Percentiles rank a stretch among this genome's conserved stretches.
Conservation (phyloP, 2,888 invertebrate species). For the Trichacis sp. region DNA sequence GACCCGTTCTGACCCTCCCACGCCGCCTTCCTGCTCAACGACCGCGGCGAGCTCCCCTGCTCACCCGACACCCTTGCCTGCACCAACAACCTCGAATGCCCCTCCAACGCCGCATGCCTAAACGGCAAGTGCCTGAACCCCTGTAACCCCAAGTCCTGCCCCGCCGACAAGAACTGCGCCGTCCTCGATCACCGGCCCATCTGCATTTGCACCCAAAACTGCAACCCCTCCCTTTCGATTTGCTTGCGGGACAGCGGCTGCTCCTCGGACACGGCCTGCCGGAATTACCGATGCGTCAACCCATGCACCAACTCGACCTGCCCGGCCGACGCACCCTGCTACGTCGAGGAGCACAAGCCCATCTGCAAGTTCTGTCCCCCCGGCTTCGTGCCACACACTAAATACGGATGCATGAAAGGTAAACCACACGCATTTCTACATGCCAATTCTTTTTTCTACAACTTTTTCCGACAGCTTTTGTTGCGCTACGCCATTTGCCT, state of each 20-base stretch:
- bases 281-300: constrained; percentile 90
- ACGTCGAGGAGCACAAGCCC: constrained; percentile 94
- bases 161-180: constrained; percentile 87
- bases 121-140: constrained; percentile 89
- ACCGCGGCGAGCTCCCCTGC: constrained; percentile 87
- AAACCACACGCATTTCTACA: constrained; percentile 70
- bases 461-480: constrained; percentile 1
- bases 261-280: constrained; percentile 85
- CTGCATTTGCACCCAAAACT: constrained; percentile 89
- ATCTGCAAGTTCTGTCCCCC: constrained; percentile 96
- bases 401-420: constrained; percentile 97
- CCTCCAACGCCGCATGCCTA: constrained; percentile 86
- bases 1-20: constrained; percentile 90
- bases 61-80: constrained; percentile 87
- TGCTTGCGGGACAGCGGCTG: constrained; percentile 92
- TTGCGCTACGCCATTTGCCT: not conserved
- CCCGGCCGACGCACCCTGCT: constrained; percentile 87
- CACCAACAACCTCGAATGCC: constrained; percentile 84
- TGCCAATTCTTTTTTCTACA: not conserved
- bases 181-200: constrained; percentile 88
- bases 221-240: constrained; percentile 87
- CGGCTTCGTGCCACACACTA: constrained; percentile 91
- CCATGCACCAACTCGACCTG: constrained; percentile 89
- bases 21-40: constrained; percentile 88
- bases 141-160: constrained; percentile 80